These are phyloP conservation scores for Cettia cetti DNA, from an alignment of 2,113 vertebrate genomes.

Conservation along the genomic window DNA sequence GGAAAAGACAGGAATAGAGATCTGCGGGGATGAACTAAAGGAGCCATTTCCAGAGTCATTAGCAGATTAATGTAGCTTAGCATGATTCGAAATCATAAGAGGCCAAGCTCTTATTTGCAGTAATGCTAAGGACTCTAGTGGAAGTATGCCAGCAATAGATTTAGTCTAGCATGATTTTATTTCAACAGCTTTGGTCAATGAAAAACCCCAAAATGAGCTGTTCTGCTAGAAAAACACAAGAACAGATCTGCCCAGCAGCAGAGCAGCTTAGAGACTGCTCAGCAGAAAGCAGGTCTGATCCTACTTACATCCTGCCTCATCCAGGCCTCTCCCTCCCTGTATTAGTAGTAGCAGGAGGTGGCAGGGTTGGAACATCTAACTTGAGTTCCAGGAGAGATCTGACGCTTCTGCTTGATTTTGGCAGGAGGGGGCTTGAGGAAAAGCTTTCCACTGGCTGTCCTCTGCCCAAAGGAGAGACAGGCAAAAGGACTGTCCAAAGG, in stretches of 20 bases:
- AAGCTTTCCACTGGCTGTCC: not conserved
- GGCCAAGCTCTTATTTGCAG: conserved; percentile 32
- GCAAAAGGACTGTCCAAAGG: not conserved
- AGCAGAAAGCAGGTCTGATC: not conserved
- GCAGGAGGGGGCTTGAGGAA: not conserved
- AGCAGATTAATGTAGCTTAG: conserved; percentile 40
- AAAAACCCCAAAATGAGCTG: conserved; percentile 4
- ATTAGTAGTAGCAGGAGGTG: not conserved
- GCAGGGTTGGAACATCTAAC: not conserved
- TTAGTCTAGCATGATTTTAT: conserved; percentile 24
- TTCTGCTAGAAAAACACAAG: not conserved
- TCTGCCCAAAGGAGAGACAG: not conserved
- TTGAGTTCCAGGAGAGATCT: not conserved
- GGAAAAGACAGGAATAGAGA: not conserved
- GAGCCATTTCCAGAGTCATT: conserved; percentile 46
- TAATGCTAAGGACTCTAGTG: conserved; percentile 31
- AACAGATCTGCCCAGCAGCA: not conserved
- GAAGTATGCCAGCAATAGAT: conserved; percentile 27
- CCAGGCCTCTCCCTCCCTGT: not conserved
- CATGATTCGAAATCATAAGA: not conserved
- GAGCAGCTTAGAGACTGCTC: not conserved
- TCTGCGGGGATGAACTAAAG: conserved; percentile 33
- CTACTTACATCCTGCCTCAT: not conserved
- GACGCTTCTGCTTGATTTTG: not conserved
- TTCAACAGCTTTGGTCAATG: not conserved